Evolutionary conservation across 2,113 vertebrate species (phyloP), one percentile per base, ranked within the genome.

Genomic region (Coptodon rendalli): DNA sequence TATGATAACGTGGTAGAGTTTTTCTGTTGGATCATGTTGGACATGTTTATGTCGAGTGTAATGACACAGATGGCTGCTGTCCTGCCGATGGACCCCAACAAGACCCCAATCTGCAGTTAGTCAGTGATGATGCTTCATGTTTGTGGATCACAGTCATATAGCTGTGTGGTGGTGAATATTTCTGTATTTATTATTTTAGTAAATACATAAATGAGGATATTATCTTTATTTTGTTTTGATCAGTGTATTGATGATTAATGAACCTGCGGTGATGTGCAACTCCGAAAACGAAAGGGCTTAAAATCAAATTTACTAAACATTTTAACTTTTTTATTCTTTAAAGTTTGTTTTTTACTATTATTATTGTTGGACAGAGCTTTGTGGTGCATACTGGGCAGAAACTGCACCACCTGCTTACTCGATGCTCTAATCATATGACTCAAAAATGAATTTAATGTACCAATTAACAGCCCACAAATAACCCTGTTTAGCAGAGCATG

Each of bases 81-180:
- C 19, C 61, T 68, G 61, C 61, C 10, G 4, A 38, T 0, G 7
- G n/a, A 12, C 63, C 34, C 17, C 19, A 5, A 9, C 19, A 13
- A 68, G 63, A 22, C 22, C 22, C 63, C 36, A 14, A 14, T 6
- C 19, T 40, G 36, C 36, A 40, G n/a, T 24, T 0, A 24, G 12
- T n/a, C n/a, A 24, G n/a, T 0, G 36, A 71, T 43, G 66, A 22
- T 24, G n/a, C 36, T 68, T 38, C 8, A 22, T 0, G 10, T 2
- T 22, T 40, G 10, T n/a, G 34, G 6, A 66, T 9, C n/a, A 66
- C 31, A 4, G 7, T 9, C 7, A 24, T 0, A 40, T 5, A 3
- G 19, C 63, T 68, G 11, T 52, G 48, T 50, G 16, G 14, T 7
- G 16, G 7, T 38, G 0, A 14, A 24, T 40, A 43, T 71, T 24